phyloP scores from a whole-genome alignment of 2,113 vertebrate species.

The Mesitornis unicolor region DNA sequence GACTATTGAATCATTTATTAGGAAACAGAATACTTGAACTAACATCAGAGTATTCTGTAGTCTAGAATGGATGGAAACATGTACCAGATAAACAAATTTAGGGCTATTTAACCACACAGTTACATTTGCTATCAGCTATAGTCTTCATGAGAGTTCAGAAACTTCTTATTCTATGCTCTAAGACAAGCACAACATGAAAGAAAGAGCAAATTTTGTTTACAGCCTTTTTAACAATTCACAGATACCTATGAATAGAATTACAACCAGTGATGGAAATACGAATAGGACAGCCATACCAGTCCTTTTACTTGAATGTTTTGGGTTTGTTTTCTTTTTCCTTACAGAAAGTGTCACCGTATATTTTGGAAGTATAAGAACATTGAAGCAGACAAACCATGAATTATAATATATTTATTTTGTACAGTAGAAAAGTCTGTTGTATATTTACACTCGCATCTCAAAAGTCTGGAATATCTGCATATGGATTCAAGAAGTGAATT shows the following conservation, averaged over 20 bases:
- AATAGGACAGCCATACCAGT: background rate
- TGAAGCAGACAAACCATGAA: background rate
- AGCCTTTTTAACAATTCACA: background rate
- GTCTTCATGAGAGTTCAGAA: background rate
- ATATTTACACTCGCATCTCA: background rate
- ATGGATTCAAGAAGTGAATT: background rate
- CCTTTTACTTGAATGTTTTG: background rate
- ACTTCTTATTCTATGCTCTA: background rate
- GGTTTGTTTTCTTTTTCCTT: no score
- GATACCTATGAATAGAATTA: background rate
- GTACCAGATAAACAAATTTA: background rate
- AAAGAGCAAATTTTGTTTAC: background rate
- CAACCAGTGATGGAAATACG: background rate
- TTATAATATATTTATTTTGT: background rate
- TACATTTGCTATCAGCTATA: background rate
- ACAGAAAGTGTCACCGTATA: accelerated
- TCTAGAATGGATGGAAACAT: background rate
- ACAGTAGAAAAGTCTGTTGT: background rate
- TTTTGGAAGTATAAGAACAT: background rate
- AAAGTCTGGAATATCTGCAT: background rate
- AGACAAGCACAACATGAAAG: background rate
- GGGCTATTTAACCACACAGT: background rate
- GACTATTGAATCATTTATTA: background rate
- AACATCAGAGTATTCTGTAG: background rate
- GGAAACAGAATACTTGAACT: background rate